These are phyloP conservation scores for Agrilus cyanescens DNA, from an alignment of 2,888 invertebrate genomes.

Conservation along the genomic window DNA sequence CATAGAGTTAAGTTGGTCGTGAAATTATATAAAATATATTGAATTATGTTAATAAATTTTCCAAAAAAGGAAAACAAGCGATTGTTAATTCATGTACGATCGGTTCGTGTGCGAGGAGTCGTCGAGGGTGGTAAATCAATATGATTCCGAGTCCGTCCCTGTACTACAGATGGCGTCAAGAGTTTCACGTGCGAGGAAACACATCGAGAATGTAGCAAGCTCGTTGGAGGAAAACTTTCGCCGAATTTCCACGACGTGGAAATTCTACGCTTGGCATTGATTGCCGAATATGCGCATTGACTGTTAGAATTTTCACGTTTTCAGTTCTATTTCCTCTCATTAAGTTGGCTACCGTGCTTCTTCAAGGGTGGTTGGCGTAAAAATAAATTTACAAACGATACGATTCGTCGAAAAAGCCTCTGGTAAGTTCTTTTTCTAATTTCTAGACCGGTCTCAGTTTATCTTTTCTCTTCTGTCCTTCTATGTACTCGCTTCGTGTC, in stretches of 20 bases:
- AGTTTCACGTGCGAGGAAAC: slow-evolving; percentile 16
- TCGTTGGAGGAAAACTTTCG: slow-evolving; percentile 6
- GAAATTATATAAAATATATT: no score
- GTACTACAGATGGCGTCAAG: slow-evolving; percentile 24
- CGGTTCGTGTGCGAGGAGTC: no score
- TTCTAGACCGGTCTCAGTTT: no score
- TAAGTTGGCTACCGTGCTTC: slow-evolving; percentile 38
- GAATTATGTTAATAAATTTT: no score
- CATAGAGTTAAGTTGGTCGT: no score
- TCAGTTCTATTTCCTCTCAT: slow-evolving; percentile 35
- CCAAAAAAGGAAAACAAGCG: no score
- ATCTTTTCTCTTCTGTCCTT: no score
- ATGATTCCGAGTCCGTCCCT: slow-evolving; percentile 15
- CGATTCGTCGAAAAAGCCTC: slow-evolving; percentile 18
- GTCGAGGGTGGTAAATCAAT: slow-evolving; percentile 33
- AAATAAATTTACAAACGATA: slow-evolving; percentile 22
- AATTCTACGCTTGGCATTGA: slow-evolving; percentile 16
- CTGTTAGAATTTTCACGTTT: slow-evolving; percentile 31
- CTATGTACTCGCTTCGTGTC: no score
- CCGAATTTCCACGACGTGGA: slow-evolving; percentile 15
- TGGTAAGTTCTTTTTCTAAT: slow-evolving; percentile 19
- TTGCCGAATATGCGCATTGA: slow-evolving; percentile 30
- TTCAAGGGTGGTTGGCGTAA: slow-evolving; percentile 34
- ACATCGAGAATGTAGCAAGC: slow-evolving; percentile 17
- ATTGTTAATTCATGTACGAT: no score